A percentile compares a stretch with the other conserved stretches of the same genome.
Evolutionary conservation across 64 coral and sea anemone species (phyloP).

Genomic region (Anthopleura sola): DNA sequence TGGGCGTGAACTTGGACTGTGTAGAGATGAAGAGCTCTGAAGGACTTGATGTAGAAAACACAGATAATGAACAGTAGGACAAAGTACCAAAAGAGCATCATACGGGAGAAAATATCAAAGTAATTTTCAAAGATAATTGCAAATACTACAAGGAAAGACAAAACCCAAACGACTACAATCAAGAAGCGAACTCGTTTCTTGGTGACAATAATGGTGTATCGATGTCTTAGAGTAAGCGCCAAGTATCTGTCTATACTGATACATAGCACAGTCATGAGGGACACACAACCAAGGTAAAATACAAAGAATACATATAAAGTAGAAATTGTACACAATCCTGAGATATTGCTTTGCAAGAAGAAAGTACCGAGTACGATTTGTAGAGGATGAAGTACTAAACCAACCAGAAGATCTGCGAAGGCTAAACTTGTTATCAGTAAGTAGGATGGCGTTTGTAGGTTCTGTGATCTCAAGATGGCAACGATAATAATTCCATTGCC

Average conservation of each 20-base stretch:
- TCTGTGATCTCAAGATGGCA: conserved; percentile 1
- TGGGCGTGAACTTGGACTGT: background rate
- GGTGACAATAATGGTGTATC: background rate
- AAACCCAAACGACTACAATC: background rate
- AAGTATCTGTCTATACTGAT: conserved; percentile 19
- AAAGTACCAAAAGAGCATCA: background rate
- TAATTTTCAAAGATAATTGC: background rate
- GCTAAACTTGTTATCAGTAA: conserved; percentile 22
- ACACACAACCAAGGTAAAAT: background rate
- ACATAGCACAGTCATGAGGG: background rate
- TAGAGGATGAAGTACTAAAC: background rate
- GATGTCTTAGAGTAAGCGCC: background rate
- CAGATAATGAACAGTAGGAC: background rate
- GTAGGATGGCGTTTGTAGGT: conserved; percentile 14
- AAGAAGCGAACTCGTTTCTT: conserved; percentile 11
- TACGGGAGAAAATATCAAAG: background rate
- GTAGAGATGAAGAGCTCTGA: background rate
- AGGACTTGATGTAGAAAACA: background rate
- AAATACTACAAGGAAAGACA: background rate
- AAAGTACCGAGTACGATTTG: background rate
- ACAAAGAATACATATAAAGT: background rate
- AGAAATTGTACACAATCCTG: background rate
- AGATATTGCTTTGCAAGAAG: background rate
- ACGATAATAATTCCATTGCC: background rate
- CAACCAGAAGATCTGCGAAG: background rate